Percentiles rank a stretch among this genome's conserved stretches.
phyloP scores from a whole-genome alignment of 2,113 vertebrate genomes.

The Brachypteracias leptosomus region DNA sequence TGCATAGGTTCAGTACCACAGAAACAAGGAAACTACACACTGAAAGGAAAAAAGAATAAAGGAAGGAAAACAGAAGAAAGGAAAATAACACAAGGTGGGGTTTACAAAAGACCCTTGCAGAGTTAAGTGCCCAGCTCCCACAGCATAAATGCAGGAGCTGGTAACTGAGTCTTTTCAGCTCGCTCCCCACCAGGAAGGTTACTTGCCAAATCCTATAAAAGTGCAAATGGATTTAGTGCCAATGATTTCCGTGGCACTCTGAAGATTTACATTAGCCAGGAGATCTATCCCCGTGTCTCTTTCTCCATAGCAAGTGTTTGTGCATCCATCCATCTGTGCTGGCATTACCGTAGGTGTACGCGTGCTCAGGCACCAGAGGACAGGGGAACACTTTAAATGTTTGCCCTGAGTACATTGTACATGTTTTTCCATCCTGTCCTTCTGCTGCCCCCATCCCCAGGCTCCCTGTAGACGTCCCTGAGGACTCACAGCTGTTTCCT shows the following conservation, averaged over 20 bases:
- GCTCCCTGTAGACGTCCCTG: background rate
- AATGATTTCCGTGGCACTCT: background rate
- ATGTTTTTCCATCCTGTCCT: background rate
- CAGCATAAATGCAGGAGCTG: background rate
- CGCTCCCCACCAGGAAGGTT: background rate
- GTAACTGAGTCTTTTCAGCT: background rate
- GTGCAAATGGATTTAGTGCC: conserved; percentile 36
- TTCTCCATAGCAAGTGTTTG: background rate
- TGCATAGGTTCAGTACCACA: background rate
- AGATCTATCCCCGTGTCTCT: background rate
- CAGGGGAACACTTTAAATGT: no score
- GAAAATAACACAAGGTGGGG: background rate
- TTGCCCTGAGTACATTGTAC: background rate
- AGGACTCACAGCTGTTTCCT: conserved; percentile 52
- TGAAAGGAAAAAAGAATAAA: background rate
- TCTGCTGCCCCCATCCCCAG: background rate
- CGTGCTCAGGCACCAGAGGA: background rate
- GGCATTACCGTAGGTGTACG: background rate
- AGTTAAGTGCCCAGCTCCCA: conserved; percentile 8
- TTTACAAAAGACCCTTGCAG: conserved; percentile 12
- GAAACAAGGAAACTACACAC: background rate
- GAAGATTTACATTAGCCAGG: background rate
- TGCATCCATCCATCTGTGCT: background rate
- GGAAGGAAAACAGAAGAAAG: background rate
- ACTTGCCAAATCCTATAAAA: conserved; percentile 38